A percentile compares a stretch with the other conserved stretches of the same genome.
These are phyloP conservation scores for Heliangelus exortis DNA, from an alignment of 2,797 vertebrate species.

Conservation along the genomic window DNA sequence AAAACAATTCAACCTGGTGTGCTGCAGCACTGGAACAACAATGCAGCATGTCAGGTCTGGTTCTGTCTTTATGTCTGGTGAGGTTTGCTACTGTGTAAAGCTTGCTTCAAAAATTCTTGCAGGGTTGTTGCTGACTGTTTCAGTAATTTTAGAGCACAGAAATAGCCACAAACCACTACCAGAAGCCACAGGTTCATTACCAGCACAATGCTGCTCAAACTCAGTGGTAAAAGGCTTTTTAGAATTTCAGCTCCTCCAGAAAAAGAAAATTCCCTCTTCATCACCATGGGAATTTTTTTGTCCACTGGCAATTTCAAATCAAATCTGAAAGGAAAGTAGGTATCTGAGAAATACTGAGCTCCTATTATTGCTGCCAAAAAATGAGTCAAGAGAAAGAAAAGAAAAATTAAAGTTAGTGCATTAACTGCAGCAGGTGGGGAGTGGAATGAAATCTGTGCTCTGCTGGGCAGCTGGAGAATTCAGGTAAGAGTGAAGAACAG, in stretches of 20 bases:
- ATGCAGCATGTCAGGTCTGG: neutral
- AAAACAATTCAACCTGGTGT: neutral
- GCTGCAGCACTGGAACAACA: neutral
- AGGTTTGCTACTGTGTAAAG: neutral
- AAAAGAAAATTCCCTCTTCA: neutral
- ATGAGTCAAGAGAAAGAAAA: neutral
- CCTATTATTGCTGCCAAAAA: neutral
- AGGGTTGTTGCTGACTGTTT: neutral
- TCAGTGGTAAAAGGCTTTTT: neutral
- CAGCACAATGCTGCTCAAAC: neutral
- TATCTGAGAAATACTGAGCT: neutral
- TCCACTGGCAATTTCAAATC: neutral
- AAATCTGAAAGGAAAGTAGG: neutral
- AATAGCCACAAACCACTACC: neutral
- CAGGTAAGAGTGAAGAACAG: fast-evolving
- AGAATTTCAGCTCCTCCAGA: neutral
- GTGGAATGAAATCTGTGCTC: neutral
- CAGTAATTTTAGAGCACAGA: neutral
- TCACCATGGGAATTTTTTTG: neutral
- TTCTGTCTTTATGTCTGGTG: fast-evolving
- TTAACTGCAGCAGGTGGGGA: neutral
- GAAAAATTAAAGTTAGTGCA: neutral
- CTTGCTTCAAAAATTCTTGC: neutral
- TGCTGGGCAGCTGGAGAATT: neutral
- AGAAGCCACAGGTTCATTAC: neutral